phyloP scores from a whole-genome alignment of 2,113 vertebrate genomes.

The Aptenodytes patagonicus region DNA sequence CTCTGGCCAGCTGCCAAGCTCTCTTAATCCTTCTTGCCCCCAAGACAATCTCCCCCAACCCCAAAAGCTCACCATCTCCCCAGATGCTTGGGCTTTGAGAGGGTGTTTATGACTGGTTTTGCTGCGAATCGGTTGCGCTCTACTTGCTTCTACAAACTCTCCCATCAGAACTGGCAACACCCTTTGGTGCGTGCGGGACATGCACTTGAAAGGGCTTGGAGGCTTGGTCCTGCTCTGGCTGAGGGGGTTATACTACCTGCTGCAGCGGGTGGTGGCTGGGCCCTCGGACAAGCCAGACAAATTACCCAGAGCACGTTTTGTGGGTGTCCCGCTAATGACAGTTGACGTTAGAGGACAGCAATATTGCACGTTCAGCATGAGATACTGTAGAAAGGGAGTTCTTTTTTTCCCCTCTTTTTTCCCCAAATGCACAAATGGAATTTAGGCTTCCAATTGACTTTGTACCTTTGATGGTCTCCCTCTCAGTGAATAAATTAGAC shows the following conservation, averaged over 20 bases:
- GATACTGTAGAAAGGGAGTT: not conserved
- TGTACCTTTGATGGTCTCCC: not conserved
- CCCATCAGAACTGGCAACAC: conserved; percentile 8
- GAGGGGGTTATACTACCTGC: not conserved
- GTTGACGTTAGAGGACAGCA: conserved; percentile 20
- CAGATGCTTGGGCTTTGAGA: not conserved
- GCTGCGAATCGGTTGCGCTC: not conserved
- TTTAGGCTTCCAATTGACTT: not conserved
- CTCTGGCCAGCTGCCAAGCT: conserved; percentile 46
- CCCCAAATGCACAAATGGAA: not conserved
- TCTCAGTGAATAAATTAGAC: conserved; percentile 30
- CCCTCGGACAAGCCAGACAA: not conserved
- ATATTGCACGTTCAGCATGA: not conserved
- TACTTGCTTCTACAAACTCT: not conserved
- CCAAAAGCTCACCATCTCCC: conserved; percentile 25
- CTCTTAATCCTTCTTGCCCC: conserved; percentile 18
- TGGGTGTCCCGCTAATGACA: conserved; percentile 25
- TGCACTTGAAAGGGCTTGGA: not conserved
- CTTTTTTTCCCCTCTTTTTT: no score
- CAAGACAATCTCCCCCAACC: conserved; percentile 45
- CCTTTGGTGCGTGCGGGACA: conserved; percentile 9
- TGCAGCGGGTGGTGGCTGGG: not conserved
- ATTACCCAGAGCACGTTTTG: not conserved
- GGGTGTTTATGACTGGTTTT: not conserved
- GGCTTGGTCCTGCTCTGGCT: not conserved